Evolutionary conservation across 1,140 invertebrate species (phyloP), one percentile per base, ranked within the genome.

Genomic region (Vanessa atalanta): DNA sequence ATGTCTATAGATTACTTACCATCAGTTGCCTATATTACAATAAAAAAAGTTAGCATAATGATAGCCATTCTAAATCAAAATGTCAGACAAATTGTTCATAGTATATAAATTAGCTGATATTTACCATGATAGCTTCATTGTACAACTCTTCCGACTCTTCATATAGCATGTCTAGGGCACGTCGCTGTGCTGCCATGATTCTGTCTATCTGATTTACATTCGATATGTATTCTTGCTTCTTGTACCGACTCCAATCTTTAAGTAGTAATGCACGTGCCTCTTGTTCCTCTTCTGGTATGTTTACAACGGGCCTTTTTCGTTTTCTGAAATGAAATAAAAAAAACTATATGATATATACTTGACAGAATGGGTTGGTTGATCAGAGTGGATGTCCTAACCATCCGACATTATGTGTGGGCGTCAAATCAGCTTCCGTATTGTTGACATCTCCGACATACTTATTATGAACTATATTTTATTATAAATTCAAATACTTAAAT

Each of bases 81-180:
- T 31, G 26, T 31, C 26, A 31, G 6, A 31, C 26, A 4, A 31
- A 31, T 31, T 31, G 26, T 31, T 31, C 26, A 31, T 31, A 31
- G 6, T 3, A 31, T 6, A 31, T 31, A 4, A 63, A 63, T 63
- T 47, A 64, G 15, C 12, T 26, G 23, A 64, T 57, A 72, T 16
- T 72, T 93, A 97, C 96, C 93, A 95, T 94, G 79, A 98, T 95
- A 14, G 97, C 97, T 87, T 95, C 95, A 85, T 95, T 93, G 86
- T 98, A 98, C 1, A 98, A 91, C 51, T 97, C 95, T 85, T 97
- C 95, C 0, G 97, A 98, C 81, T 95, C 96, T 47, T 93, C 92
- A 82, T 95, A 94, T 0, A 99, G 89, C 85, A 96, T 96, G 68
- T 96, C 94, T 1, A 98, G 90, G 8, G 98, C 97, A 82, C 93